Evolutionary conservation across 1,140 invertebrate species (phyloP).

Genomic region (Microplitis mediator): DNA sequence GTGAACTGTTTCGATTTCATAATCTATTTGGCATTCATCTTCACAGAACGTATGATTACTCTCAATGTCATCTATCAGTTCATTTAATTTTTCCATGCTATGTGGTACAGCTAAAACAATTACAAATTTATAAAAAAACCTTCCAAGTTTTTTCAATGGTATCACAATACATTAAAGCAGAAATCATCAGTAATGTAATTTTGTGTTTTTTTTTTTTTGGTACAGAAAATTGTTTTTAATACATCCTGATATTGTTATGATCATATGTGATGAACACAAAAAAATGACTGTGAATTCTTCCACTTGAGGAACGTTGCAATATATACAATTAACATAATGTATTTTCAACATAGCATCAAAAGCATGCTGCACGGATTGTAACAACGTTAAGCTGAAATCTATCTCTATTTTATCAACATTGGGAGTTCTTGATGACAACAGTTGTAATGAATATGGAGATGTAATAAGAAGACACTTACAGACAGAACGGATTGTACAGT

Average conservation of each 20-base stretch:
- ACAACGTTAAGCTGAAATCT: slow-evolving; percentile 9
- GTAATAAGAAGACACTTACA: background rate
- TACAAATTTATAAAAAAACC: no score
- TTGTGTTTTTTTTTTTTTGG: no score
- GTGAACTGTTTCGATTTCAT: no score
- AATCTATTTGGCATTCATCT: no score
- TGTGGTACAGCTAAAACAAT: no score
- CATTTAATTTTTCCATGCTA: no score
- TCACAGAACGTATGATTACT: no score
- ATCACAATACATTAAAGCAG: no score
- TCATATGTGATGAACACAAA: slow-evolving; percentile 15
- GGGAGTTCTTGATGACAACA: background rate
- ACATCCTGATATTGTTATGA: background rate
- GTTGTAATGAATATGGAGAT: background rate
- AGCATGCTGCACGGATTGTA: background rate
- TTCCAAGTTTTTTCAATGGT: no score
- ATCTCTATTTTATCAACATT: slow-evolving; percentile 4
- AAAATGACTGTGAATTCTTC: slow-evolving; percentile 4
- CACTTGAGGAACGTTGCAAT: background rate
- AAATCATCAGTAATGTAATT: no score
- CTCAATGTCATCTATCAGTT: no score
- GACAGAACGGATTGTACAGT: background rate
- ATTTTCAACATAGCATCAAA: background rate
- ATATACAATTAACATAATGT: background rate
- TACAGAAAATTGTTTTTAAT: no score